Base-by-base conservation (phyloP, 2,888 invertebrate species). In the Drosophila subquinaria region DNA sequence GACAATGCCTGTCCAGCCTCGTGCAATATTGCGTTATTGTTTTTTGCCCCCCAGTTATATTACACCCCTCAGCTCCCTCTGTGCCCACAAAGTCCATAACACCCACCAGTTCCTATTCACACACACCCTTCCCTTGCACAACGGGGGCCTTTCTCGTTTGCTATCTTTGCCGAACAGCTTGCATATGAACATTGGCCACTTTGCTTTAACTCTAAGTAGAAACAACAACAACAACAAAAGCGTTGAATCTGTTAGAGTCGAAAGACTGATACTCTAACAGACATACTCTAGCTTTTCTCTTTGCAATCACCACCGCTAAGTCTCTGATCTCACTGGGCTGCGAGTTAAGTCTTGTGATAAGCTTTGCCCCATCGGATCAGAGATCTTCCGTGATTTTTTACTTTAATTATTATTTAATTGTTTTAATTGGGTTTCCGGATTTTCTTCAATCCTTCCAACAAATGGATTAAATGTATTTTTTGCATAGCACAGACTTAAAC, bases 11-110 rank as follows among this genome's bases (percentile, higher is more conserved):
- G 73, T 71, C 79, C 79, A 79, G 79, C 79, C 65, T 67, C 72
- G 35, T 69, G 69, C 82, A 84, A 84, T 88, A 79, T 81, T 79
- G 73, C 77, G 69, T 80, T 82, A 88, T 88, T 88, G 82, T 83
- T 83, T 75, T 73, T 64, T 67, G 65, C 33, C 27, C 17, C 11
- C n/a, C 4, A 10, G 43, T 43, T 5, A 20, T 17, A 17, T 38
- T 38, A 38, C 10, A 4, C 33, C 59, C 6, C 47, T 10, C 60
- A 11, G 33, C 20, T 33, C 4, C 47, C 36, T 5, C 27, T 13
- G 4, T n/a, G 3, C 20, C 5, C 20, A 4, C 11, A 17, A 13
- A 45, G 4, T 2, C 9, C 36, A n/a, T 2, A 20, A 9, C 36
- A 35, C 9, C 5, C 13, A 8, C 15, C 13, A 11, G 10, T 8